Conservation (phyloP, 2,797 vertebrate species). For the Simalia tracyae region DNA sequence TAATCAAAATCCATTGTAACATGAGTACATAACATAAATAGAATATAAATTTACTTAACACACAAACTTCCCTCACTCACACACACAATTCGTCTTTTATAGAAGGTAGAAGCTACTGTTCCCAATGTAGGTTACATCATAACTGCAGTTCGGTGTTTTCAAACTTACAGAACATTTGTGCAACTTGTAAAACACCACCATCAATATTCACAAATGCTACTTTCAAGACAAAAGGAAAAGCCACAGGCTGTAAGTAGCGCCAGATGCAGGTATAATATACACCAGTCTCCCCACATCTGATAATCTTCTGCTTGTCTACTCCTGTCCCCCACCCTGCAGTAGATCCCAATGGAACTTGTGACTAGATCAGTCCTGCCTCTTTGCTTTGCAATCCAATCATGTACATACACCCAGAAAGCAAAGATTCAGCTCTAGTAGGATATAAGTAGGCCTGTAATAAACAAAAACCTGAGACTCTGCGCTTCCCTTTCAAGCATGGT, state of each 20-base stretch:
- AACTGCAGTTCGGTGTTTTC: not conserved
- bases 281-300: not conserved
- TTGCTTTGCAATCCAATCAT: not conserved
- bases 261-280: not conserved
- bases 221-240: not conserved
- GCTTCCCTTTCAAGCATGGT: not conserved
- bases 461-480: not conserved
- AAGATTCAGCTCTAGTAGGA: not conserved
- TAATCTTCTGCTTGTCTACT: not conserved
- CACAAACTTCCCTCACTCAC: not conserved
- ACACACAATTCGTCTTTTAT: not conserved
- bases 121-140: not conserved
- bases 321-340: not conserved
- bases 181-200: not conserved
- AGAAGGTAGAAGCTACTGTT: constrained; percentile 13
- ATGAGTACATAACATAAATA: constrained; percentile 20
- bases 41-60: not conserved
- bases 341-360: not conserved
- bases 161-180: not conserved
- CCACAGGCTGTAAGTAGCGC: not conserved
- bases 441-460: not conserved
- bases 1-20: constrained; percentile 56
- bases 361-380: not conserved
- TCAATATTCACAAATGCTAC: not conserved
- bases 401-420: not conserved